Evolutionary conservation across 2,113 vertebrate species (phyloP), one percentile per base, ranked within the genome.

Genomic region (Variabilichromis moorii): DNA sequence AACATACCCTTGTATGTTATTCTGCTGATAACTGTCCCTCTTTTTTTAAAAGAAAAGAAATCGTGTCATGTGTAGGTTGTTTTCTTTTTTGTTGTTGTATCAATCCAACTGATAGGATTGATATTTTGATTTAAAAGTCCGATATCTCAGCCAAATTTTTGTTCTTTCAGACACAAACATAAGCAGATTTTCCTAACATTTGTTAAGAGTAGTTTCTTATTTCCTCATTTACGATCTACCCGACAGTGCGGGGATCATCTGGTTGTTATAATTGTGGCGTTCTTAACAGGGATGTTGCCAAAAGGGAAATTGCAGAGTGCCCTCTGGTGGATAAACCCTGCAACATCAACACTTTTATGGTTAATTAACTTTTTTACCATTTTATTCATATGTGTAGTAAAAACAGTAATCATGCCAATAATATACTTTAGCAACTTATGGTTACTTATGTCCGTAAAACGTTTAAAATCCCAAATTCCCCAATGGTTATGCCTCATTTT

Each of bases 121-220:
- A 21, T 68, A 68, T 68, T 37, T 13, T 37, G 33, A 66, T 66
- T 21, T 66, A 21, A 66, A 13, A 37, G 33, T 66, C 33, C 0
- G 33, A 66, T 13, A 66, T 66, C 6, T 66, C 17, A 37, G 6
- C 0, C 33, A 1, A 66, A 0, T 0, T 5, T 37, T 8, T 0
- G 1, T 66, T 66, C 33, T 66, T 66, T 66, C 1, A 37, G 61
- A 37, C 33, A n/a, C 33, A 66, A 66, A 1, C 59, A 1, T n/a
- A 37, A 0, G 10, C 33, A 66, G 61, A 37, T 37, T 66, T 66
- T 1, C 33, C 11, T 68, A 3, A 68, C 33, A 13, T 68, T 68
- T 68, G 61, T n/a, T 68, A 68, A 4, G 33, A 37, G 61, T 37
- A n/a, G 61, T 66, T 37, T n/a, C 17, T 35, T n/a, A 37, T 66